A percentile compares a stretch with the other conserved stretches of the same genome.
Conservation (phyloP, 2,888 invertebrate species). For the Melipona beecheii region DNA sequence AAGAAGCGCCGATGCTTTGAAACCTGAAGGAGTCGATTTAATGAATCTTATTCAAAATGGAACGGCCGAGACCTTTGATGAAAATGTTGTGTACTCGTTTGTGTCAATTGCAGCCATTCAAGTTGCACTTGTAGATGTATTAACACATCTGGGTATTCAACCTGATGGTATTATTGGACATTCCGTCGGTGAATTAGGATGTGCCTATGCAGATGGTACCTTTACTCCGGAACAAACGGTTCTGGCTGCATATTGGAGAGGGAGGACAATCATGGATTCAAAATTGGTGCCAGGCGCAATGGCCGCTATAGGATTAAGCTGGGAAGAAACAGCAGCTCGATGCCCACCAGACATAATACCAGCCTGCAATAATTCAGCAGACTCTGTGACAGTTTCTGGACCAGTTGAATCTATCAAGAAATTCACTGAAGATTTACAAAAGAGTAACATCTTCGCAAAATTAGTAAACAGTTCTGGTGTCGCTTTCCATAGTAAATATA, state of each 20-base stretch:
- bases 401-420: constrained; percentile 89
- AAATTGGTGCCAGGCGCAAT: constrained; percentile 91
- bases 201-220: constrained; percentile 98
- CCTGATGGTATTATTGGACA: constrained; percentile 99
- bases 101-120: constrained; percentile 98
- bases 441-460: constrained; percentile 93
- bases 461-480: constrained; percentile 94
- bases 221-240: constrained; percentile 97
- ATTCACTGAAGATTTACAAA: constrained; percentile 89
- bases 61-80: constrained; percentile 89
- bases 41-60: constrained; percentile 91
- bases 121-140: constrained; percentile 96
- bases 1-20: constrained; percentile 90
- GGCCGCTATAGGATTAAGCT: constrained; percentile 96
- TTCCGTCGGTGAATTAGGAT: constrained; percentile 95
- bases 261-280: constrained; percentile 92
- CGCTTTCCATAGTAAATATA: constrained; percentile 98
- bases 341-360: constrained; percentile 92
- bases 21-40: constrained; percentile 93
- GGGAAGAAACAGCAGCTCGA: constrained; percentile 91
- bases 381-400: constrained; percentile 97
- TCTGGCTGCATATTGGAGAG: constrained; percentile 97
- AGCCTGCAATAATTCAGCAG: constrained; percentile 97
- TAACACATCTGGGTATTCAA: constrained; percentile 90
- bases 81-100: constrained; percentile 95